phyloP scores from a whole-genome alignment of 2,113 vertebrate species.

The Calidris pygmaea region DNA sequence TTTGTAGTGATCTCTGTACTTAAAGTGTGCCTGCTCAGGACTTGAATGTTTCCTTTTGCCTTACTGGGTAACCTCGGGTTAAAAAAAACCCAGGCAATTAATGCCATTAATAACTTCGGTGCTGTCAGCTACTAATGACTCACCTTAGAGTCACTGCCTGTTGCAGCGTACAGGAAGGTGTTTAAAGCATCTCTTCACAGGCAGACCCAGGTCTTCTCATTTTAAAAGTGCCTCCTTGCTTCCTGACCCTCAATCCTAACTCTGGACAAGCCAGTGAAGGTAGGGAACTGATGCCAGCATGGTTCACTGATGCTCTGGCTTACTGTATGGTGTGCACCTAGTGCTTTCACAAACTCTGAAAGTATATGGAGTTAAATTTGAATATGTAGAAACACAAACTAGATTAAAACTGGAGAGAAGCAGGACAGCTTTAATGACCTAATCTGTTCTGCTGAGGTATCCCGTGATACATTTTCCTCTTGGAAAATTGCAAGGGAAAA shows the following conservation, averaged over 20 bases:
- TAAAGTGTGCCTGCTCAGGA: not conserved
- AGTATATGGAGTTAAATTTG: not conserved
- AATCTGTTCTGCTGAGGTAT: not conserved
- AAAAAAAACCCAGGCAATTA: not conserved
- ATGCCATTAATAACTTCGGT: not conserved
- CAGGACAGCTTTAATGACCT: not conserved
- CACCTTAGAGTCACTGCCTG: not conserved
- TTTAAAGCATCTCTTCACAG: not conserved
- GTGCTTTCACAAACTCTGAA: not conserved
- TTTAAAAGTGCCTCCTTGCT: not conserved
- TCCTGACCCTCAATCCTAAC: not conserved
- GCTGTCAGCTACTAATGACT: not conserved
- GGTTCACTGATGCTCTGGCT: not conserved
- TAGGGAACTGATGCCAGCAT: not conserved
- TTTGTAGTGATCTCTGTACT: not conserved
- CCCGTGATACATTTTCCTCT: not conserved
- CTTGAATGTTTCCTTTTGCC: accelerated
- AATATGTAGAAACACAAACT: not conserved
- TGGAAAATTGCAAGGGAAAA: not conserved
- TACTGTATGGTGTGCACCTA: too few species aligned
- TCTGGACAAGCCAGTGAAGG: accelerated
- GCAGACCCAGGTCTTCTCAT: not conserved
- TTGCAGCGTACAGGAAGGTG: accelerated
- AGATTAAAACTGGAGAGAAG: not conserved
- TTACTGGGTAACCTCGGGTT: not conserved